Evolutionary conservation across 37 sponge, comb jelly and placozoan species (phyloP).

Genomic region (Spongia lamella): DNA sequence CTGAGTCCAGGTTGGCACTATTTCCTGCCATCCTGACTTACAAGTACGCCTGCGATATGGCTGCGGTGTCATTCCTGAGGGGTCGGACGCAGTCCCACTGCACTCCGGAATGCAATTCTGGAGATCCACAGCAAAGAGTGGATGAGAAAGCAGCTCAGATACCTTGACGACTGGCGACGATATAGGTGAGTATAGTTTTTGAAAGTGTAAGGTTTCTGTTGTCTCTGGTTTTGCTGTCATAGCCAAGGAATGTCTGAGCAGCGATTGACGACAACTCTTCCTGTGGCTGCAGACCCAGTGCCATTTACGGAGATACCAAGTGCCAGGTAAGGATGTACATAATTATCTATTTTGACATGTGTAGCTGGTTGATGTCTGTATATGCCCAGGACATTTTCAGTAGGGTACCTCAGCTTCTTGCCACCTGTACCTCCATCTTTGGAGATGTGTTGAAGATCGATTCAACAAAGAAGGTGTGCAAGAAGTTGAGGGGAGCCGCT

Average conservation of each 20-base stretch:
- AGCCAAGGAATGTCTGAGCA: conserved; percentile 15
- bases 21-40: too few relatives aligned
- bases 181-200: too few relatives aligned
- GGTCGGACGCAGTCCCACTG: too few relatives aligned
- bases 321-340: conserved; percentile 19
- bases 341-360: too few relatives aligned
- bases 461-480: conserved; percentile 53
- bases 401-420: conserved; percentile 37
- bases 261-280: too few relatives aligned
- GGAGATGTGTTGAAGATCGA: conserved; percentile 50
- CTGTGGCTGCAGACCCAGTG: too few relatives aligned
- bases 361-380: conserved; percentile 10
- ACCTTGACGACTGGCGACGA: too few relatives aligned
- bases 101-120: neutral
- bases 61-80: neutral
- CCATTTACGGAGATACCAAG: too few relatives aligned
- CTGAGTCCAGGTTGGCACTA: conserved; percentile 19
- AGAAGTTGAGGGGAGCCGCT: conserved; percentile 48
- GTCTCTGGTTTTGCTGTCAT: too few relatives aligned
- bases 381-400: conserved; percentile 29
- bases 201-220: too few relatives aligned
- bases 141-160: neutral
- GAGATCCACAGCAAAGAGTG: neutral
- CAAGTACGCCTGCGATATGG: conserved; percentile 29
- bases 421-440: conserved; percentile 20